Evolutionary conservation across 2,113 vertebrate genomes (phyloP), one percentile per base, ranked within the genome.

Genomic region (Vicugna pacos): DNA sequence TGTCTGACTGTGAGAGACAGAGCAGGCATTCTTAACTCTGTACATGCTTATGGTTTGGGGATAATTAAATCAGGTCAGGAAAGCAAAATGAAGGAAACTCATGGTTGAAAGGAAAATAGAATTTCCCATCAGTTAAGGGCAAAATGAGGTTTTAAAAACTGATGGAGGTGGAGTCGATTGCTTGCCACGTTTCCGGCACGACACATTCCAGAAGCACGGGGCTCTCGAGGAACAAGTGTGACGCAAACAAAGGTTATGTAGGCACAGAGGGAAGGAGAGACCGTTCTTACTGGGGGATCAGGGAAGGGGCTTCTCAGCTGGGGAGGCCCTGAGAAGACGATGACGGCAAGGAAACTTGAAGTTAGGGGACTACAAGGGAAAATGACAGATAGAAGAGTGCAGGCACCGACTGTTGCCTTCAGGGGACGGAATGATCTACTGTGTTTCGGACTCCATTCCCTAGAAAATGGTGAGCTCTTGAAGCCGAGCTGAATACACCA

Each of bases 21-120:
- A 91, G 85, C 35, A 86, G 93, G 81, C 81, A 62, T 96, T 96
- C 95, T 92, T 96, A 94, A 89, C 77, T 95, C 72, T 86, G 67
- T 76, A 76, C 94, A 94, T 95, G 84, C 56, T 86, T 95, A 79
- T 89, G 77, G 94, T 96, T 96, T 97, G 89, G 73, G 62, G 83
- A 84, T 97, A 97, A 96, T 96, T 97, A 97, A 94, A 96, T 89
- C 94, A 93, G 92, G 85, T 93, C 96, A 96, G 85, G 76, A 79
- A 95, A 91, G 62, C 85, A 95, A 92, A 97, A 93, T 95, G 95
- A 96, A 97, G 93, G 91, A 97, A 96, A 81, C 58, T 38, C 42
- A 46, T 35, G 69, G 91, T 89, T 95, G 82, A 95, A 92, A 95
- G 93, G 54, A 92, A 97, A 94, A 94, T 72, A 86, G 91, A 90